These are phyloP conservation scores for Lutjanus campechanus DNA, from an alignment of 2,797 vertebrate genomes.

Conservation along the genomic window DNA sequence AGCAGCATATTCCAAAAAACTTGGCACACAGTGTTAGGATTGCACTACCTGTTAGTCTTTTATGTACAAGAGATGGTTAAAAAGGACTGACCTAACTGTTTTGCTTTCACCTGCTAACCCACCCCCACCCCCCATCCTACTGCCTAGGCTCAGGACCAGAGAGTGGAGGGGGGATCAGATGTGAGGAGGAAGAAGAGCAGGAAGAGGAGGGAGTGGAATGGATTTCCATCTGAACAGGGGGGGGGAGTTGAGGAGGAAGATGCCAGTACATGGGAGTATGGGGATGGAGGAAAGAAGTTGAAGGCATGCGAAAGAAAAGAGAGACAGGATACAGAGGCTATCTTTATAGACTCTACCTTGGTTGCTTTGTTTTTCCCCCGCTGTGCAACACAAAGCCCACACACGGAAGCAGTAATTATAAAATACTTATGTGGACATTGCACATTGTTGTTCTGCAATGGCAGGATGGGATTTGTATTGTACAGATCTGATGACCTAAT, in stretches of 20 bases:
- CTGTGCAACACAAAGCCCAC: constrained; percentile 68
- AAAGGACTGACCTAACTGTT: constrained; percentile 72
- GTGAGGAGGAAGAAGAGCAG: constrained; percentile 78
- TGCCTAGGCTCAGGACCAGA: constrained; percentile 79
- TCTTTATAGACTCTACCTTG: constrained; percentile 74
- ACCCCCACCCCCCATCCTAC: constrained; percentile 67
- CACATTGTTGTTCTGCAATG: constrained; percentile 49
- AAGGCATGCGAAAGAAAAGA: constrained; percentile 78
- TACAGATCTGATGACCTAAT: constrained; percentile 46
- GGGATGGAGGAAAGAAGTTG: constrained; percentile 66
- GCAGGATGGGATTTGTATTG: constrained; percentile 57
- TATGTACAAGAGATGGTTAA: constrained; percentile 50
- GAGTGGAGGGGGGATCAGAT: constrained; percentile 69
- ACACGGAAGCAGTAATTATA: constrained; percentile 43
- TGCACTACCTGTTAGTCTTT: constrained; percentile 47
- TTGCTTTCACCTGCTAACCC: constrained; percentile 61
- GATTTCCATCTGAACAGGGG: constrained; percentile 75
- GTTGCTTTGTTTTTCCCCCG: constrained; percentile 41
- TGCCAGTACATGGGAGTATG: constrained; percentile 59
- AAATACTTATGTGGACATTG: constrained; percentile 38
- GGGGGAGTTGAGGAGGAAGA: constrained; percentile 47
- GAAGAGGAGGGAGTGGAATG: constrained; percentile 78
- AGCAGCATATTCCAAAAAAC: constrained; percentile 49
- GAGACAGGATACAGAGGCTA: constrained; percentile 83
- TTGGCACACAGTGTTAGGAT: constrained; percentile 67